A percentile compares a stretch with the other conserved stretches of the same genome.
These are phyloP conservation scores for Melieria picta DNA, from an alignment of 2,888 invertebrate species.

Conservation along the genomic window DNA sequence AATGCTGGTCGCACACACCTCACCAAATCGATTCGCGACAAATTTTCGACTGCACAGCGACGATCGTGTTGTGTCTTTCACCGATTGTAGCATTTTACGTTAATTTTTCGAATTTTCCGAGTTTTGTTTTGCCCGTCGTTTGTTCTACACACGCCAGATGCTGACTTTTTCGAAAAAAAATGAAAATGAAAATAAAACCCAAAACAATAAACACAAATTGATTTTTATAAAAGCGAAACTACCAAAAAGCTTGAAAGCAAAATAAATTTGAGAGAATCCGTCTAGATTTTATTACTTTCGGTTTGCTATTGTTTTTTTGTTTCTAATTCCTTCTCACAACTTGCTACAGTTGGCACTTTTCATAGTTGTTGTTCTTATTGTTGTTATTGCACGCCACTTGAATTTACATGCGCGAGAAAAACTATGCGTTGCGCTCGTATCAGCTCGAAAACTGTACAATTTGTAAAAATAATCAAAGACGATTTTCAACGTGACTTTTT, in stretches of 20 bases:
- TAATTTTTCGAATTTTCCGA: conserved; percentile 14
- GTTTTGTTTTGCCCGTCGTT: neutral
- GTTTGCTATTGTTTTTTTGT: neutral
- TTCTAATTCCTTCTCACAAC: neutral
- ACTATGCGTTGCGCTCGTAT: too few species aligned
- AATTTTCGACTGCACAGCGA: conserved; percentile 43
- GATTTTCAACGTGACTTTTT: too few species aligned
- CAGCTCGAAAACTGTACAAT: too few species aligned
- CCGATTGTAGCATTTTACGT: conserved; percentile 28
- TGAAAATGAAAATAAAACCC: neutral
- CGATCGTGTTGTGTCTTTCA: conserved; percentile 6
- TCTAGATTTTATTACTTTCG: too few species aligned
- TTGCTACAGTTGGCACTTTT: neutral
- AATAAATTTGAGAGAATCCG: too few species aligned
- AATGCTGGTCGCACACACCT: neutral
- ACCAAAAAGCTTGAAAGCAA: too few species aligned
- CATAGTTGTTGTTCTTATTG: neutral
- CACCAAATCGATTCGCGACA: conserved; percentile 43
- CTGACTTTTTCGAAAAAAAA: too few species aligned
- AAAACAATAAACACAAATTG: neutral
- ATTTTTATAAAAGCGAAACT: too few species aligned
- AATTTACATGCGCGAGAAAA: too few species aligned
- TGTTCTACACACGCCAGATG: too few species aligned
- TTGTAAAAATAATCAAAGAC: too few species aligned
- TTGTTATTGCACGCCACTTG: too few species aligned